Conservation (phyloP, 2,113 vertebrate species). For the Tylochromis polylepis region DNA sequence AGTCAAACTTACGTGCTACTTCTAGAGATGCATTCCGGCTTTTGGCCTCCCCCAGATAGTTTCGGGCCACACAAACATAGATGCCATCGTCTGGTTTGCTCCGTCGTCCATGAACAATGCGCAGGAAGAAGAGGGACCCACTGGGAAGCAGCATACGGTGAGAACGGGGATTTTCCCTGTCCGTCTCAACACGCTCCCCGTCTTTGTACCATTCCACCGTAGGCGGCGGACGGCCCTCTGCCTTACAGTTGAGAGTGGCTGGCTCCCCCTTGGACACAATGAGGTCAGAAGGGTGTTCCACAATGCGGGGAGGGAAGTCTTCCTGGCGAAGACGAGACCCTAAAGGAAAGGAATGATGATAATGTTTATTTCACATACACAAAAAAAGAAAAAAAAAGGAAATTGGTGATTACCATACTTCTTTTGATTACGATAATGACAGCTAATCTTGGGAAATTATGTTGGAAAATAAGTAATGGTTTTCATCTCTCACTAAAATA, state of each 20-base stretch:
- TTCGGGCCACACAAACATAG: slow-evolving; percentile 90
- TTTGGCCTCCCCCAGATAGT: slow-evolving; percentile 92
- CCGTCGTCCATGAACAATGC: slow-evolving; percentile 90
- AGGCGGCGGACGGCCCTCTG: slow-evolving; percentile 87
- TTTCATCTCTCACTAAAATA: not conserved
- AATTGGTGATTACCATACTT: not conserved
- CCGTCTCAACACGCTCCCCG: slow-evolving; percentile 90
- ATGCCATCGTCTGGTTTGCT: slow-evolving; percentile 92
- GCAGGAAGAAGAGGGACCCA: slow-evolving; percentile 91
- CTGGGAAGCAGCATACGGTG: slow-evolving; percentile 95
- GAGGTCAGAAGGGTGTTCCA: slow-evolving; percentile 94
- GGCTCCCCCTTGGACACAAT: slow-evolving; percentile 97
- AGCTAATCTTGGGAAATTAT: not conserved
- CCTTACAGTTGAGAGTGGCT: slow-evolving; percentile 94
- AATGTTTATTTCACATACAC: not conserved
- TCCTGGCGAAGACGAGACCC: slow-evolving; percentile 95
- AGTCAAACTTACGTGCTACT: slow-evolving; percentile 87
- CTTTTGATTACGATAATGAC: not conserved
- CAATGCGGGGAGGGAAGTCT: slow-evolving; percentile 91
- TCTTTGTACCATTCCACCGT: slow-evolving; percentile 97
- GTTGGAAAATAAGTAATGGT: not conserved
- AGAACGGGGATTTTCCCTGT: slow-evolving; percentile 90
- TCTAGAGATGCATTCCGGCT: slow-evolving; percentile 93
- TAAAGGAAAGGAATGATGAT: slow-evolving; percentile 39
- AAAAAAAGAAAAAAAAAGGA: not conserved